Base-by-base conservation (phyloP, 1,140 invertebrate genomes). In the Chymomyza costata region DNA sequence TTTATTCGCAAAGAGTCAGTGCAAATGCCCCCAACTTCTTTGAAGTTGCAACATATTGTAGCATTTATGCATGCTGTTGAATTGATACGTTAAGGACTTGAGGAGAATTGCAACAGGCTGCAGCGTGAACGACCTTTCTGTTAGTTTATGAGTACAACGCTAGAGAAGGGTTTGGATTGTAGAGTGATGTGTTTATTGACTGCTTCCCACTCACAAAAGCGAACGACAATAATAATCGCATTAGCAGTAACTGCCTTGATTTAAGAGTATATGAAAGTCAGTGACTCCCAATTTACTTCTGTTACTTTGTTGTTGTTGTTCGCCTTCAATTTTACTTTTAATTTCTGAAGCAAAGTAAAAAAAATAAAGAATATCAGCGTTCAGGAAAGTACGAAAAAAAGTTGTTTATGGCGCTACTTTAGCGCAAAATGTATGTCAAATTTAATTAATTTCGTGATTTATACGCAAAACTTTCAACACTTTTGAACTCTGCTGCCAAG, bases 371-470 rank as follows among this genome's bases (percentile, higher is more conserved):
- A 25, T 5, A 50, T 18, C 14, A 31, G 18, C 10, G 31, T 48
- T 49, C 38, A 41, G 38, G 7, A 53, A 32, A 6, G n/a, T 34
- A 6, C 28, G 15, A 56, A 56, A 49, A 45, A 13, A 21, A 25
- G 66, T 69, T 73, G 65, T 73, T 78, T 69, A 81, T 73, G 61
- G 51, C 44, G 51, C 63, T 64, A 57, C 71, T 71, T 74, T 63
- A 52, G 53, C 44, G 35, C 48, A 65, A 63, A 63, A 78, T 80
- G 80, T 83, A 68, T 82, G 78, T 83, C 78, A 82, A 83, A 82
- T 83, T 82, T 82, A 82, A 82, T 82, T 82, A 82, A 82, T 82
- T 82, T 82, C 68, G 57, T 82, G 78, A 82, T 82, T 82, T 82
- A 82, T 83, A 81, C 71, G 55, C 52, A 57, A 73, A 74, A 76